A percentile compares a stretch with the other conserved stretches of the same genome.
These are phyloP conservation scores for Oxyura jamaicensis DNA, from an alignment of 2,113 vertebrate species.

Conservation along the genomic window DNA sequence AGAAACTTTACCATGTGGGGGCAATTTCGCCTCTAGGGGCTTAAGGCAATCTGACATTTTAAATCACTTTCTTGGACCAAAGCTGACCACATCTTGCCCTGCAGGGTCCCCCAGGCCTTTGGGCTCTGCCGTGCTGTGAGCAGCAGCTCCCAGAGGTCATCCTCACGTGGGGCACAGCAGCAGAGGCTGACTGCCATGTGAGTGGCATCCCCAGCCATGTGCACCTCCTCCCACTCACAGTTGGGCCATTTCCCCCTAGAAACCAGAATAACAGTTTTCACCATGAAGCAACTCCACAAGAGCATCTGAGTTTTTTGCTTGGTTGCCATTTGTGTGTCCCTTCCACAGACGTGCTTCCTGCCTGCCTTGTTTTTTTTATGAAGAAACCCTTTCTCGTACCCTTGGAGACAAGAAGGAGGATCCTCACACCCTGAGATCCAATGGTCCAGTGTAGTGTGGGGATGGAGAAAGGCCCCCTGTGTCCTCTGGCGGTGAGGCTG, in stretches of 20 bases:
- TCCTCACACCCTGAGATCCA: not conserved
- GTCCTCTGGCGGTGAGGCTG: not conserved
- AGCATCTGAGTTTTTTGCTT: not conserved
- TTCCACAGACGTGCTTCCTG: not conserved
- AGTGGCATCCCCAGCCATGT: rapidly evolving
- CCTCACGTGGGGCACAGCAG: rapidly evolving
- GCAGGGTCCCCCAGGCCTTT: not conserved
- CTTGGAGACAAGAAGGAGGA: not conserved
- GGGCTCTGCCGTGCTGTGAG: not conserved
- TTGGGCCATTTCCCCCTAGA: not conserved
- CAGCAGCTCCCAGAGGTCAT: not conserved
- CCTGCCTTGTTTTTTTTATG: not conserved
- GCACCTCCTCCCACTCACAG: not conserved
- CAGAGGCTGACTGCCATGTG: not conserved
- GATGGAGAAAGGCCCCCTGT: not conserved
- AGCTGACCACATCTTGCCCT: not conserved
- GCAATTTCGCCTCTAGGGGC: not conserved
- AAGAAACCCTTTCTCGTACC: not conserved
- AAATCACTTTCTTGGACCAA: not conserved
- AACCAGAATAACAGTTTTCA: not conserved
- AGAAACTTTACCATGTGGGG: not conserved
- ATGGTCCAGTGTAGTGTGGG: not conserved
- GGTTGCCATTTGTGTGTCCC: not conserved
- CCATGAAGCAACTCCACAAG: not conserved
- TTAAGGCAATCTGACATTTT: not conserved